Conservation (phyloP, 2,888 invertebrate genomes). For the Andrena haemorrhoa region DNA sequence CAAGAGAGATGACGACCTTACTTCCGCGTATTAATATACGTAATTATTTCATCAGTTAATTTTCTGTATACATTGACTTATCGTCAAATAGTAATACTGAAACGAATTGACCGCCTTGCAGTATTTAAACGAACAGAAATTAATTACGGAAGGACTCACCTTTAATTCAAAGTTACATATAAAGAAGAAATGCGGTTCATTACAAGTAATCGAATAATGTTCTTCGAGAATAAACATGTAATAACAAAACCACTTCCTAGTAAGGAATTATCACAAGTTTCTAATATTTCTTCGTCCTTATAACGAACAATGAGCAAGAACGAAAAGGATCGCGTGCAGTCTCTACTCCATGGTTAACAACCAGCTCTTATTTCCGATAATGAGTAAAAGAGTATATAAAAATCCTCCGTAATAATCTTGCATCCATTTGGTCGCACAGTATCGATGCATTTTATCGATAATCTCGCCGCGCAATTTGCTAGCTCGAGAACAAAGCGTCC, state of each 20-base stretch:
- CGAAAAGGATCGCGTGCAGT: neutral
- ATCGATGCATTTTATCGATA: slow-evolving; percentile 14
- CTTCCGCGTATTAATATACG: neutral
- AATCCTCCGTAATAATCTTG: neutral
- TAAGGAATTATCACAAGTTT: neutral
- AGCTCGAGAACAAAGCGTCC: slow-evolving; percentile 3
- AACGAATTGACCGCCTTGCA: neutral
- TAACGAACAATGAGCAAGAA: neutral
- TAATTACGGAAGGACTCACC: neutral
- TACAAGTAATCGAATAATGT: neutral
- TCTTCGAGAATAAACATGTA: neutral
- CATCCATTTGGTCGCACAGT: slow-evolving; percentile 6
- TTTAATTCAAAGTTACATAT: neutral
- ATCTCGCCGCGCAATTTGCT: slow-evolving; percentile 1
- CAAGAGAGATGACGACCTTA: too few species aligned
- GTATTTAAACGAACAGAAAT: neutral
- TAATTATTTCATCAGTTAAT: neutral
- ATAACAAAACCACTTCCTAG: slow-evolving; percentile 5
- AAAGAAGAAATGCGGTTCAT: neutral
- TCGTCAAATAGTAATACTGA: neutral
- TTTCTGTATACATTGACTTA: neutral
- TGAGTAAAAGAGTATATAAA: slow-evolving; percentile 1
- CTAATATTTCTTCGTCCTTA: neutral
- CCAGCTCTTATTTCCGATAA: slow-evolving; percentile 7
- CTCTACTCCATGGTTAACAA: neutral